These are phyloP conservation scores for Lagodon rhomboides DNA, from an alignment of 2,797 vertebrate species.

Conservation along the genomic window DNA sequence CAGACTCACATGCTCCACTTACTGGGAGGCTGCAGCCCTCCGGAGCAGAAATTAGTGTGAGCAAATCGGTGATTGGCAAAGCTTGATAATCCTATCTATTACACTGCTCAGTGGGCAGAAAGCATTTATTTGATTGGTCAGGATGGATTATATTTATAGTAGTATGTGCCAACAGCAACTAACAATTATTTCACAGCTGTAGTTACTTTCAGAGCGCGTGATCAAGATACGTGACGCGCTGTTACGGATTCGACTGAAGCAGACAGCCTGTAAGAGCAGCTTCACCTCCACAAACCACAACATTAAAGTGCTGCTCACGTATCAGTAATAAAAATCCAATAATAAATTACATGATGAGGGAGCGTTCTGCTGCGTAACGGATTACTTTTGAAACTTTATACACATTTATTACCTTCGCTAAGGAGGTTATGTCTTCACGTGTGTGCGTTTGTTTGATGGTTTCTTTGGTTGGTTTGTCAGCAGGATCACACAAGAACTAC, in stretches of 20 bases:
- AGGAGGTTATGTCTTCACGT: too few relatives aligned
- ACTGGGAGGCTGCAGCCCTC: slow-evolving; percentile 35
- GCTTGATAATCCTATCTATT: slow-evolving; percentile 65
- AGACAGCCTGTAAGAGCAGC: neutral
- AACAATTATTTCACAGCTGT: too few relatives aligned
- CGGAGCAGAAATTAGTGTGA: slow-evolving; percentile 45
- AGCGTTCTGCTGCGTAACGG: neutral
- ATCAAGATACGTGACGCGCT: neutral
- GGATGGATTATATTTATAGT: slow-evolving; percentile 61
- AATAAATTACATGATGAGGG: neutral
- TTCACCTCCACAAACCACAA: neutral
- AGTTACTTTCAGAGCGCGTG: too few relatives aligned
- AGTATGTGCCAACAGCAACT: slow-evolving; percentile 26
- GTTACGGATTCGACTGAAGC: too few relatives aligned
- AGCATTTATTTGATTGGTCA: slow-evolving; percentile 66
- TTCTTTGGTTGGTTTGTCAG: too few relatives aligned
- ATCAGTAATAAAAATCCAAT: neutral
- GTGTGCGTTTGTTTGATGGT: too few relatives aligned
- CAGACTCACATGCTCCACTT: slow-evolving; percentile 51
- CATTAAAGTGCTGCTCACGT: neutral
- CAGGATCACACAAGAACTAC: too few relatives aligned
- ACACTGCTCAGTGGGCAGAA: slow-evolving; percentile 65
- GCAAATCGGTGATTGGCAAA: slow-evolving; percentile 62
- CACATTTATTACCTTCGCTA: too few relatives aligned
- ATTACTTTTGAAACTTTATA: neutral